Evolutionary conservation across 30 jellyfish, hydroid and myxozoan species (phyloP), one percentile per base, ranked within the genome.

Genomic region (Clytia hemisphaerica): DNA sequence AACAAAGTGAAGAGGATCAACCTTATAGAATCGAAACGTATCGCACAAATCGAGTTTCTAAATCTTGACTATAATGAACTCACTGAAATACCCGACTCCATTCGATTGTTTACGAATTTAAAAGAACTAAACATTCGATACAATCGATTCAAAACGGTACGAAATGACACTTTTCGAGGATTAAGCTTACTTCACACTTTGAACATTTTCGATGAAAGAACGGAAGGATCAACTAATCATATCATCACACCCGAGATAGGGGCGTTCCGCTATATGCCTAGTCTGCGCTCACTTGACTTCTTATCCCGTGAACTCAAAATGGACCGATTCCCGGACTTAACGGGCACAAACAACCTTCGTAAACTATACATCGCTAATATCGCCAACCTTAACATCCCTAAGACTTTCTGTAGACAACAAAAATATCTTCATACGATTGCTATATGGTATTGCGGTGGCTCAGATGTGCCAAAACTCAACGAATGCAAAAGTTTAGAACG

Each of bases 181-280:
- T 45, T 69, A 75, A 2, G 19, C 10, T 33, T 18, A 2, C n/a
- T 69, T 16, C 15, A 45, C 46, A 50, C 46, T 9, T 0, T 69
- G 9, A 27, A 45, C 21, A 25, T 69, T 22, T 45, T 42, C 33
- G 33, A 50, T 18, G 72, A 62, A 62, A 35, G 70, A n/a, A n/a
- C n/a, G n/a, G n/a, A n/a, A n/a, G n/a, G n/a, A n/a, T n/a, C n/a
- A n/a, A n/a, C n/a, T n/a, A n/a, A 42, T 15, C 24, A 32, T 26
- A 67, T 69, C 30, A 34, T 26, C 2, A 18, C 21, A 2, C 69
- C 49, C 29, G 18, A 49, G 31, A 25, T 26, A 49, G 40, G 36
- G 55, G 30, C 81, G 25, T 69, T 69, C 47, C 73, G 81, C 25
- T 3, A 45, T 45, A 24, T 69, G 74, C 29, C 45, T 10, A 24